Base-by-base conservation (phyloP, 2,113 vertebrate genomes). In the Hystrix brachyura region DNA sequence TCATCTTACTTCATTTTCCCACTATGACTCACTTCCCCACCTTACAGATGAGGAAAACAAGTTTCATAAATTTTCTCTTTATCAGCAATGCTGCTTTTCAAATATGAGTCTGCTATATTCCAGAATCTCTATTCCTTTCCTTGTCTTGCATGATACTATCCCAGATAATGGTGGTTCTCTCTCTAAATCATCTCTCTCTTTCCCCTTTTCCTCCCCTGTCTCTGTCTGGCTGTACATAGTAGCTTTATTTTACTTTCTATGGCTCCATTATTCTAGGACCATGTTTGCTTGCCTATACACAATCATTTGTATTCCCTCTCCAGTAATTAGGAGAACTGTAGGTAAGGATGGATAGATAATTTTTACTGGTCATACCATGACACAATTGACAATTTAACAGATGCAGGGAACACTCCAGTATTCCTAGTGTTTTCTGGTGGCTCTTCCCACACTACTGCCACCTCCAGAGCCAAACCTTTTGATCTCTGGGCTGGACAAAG, bases 1-100 rank as follows among this genome's bases (percentile, higher is more conserved):
- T 57, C 27, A 81, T 62, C 55, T 92, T 67, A 71, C 78, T 95
- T 93, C n/a, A 74, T 93, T 96, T 71, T 96, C 27, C 64, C 18
- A 51, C 12, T 87, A 10, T 79, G 14, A 80, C 86, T 71, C 74
- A 9, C 55, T 95, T 83, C 46, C 71, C 48, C 48, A 92, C 89
- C 90, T 94, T 76, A 90, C 10, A 83, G 60, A 65, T 25, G 65
- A 92, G 81, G 71, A 96, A 89, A 86, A 6, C 14, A 89, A 72
- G 46, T 34, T 57, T 71, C 72, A 46, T 76, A 78, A 81, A 55
- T 71, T 59, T 81, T 65, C 65, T 71, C 46, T 72, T 64, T 88
- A 60, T 9, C 34, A 79, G 80, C 43, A 86, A 78, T 34, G 43
- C 18, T 87, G 29, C 14, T 60, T 65, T 79, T 89, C 60, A 65